Conservation (phyloP, 2,797 vertebrate species). For the Lagocephalus sceleratus region DNA sequence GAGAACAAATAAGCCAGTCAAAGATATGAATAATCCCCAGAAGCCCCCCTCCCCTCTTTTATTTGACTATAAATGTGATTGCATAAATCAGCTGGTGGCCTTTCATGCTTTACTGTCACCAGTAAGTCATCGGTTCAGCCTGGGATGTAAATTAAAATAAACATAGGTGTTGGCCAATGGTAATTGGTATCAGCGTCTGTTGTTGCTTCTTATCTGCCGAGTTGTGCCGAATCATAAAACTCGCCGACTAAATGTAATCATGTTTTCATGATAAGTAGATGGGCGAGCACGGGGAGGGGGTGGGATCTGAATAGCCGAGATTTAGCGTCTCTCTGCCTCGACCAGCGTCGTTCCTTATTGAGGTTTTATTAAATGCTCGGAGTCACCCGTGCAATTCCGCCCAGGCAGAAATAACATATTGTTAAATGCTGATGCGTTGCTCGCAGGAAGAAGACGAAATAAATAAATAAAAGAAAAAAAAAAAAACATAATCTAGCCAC, state of each 20-base stretch:
- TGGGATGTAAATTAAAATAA: constrained; percentile 62
- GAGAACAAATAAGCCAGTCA: constrained; percentile 23
- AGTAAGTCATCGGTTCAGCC: constrained; percentile 30
- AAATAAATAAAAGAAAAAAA: neutral
- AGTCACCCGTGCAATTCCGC: constrained; percentile 46
- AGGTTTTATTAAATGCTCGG: constrained; percentile 66
- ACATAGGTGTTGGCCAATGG: constrained; percentile 42
- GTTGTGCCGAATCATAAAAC: constrained; percentile 72
- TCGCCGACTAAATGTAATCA: constrained; percentile 69
- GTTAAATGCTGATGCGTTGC: constrained; percentile 47
- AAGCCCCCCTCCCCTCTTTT: constrained; percentile 34
- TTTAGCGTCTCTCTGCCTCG: constrained; percentile 56
- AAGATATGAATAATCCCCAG: constrained; percentile 33
- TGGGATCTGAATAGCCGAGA: constrained; percentile 57
- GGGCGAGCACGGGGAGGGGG: constrained; percentile 29
- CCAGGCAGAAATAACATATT: constrained; percentile 50
- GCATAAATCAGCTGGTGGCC: constrained; percentile 57
- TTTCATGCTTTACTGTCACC: constrained; percentile 44
- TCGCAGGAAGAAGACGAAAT: neutral
- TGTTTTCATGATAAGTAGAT: constrained; percentile 61
- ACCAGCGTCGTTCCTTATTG: constrained; percentile 60
- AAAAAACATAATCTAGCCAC: constrained; percentile 49
- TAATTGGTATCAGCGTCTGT: constrained; percentile 66
- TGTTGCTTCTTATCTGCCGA: constrained; percentile 57
- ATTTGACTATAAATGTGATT: constrained; percentile 55